Conservation (phyloP, 2,888 invertebrate genomes). For the Smittia aterrima region DNA sequence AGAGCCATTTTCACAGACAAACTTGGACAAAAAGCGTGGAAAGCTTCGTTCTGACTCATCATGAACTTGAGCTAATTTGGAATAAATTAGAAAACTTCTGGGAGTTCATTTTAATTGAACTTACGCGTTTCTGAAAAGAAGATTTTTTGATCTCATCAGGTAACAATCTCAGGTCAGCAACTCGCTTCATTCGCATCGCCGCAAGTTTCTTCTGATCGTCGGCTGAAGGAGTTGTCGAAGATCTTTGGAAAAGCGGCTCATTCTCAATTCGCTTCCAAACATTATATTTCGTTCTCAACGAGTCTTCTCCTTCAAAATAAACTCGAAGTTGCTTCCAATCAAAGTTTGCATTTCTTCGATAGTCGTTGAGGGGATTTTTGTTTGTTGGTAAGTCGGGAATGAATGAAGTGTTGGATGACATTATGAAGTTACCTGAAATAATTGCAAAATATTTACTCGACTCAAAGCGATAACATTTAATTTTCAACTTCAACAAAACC, state of each 20-base stretch:
- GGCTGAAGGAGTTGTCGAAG: constrained; percentile 60
- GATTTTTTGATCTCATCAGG: constrained; percentile 61
- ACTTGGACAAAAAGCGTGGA: constrained; percentile 67
- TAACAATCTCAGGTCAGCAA: constrained; percentile 65
- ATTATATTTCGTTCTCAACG: constrained; percentile 73
- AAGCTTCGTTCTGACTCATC: constrained; percentile 74
- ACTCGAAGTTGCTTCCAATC: constrained; percentile 83
- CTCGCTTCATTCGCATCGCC: constrained; percentile 66
- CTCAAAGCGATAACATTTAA: neutral
- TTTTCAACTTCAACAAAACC: too few relatives aligned
- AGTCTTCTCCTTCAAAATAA: constrained; percentile 74
- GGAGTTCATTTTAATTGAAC: constrained; percentile 45
- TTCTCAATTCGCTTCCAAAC: constrained; percentile 75
- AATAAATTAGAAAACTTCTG: too few relatives aligned
- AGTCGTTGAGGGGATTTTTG: constrained; percentile 73
- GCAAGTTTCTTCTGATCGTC: constrained; percentile 73
- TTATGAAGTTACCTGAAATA: neutral
- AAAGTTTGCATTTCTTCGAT: constrained; percentile 76
- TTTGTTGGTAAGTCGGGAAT: constrained; percentile 62
- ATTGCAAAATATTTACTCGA: neutral
- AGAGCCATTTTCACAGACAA: constrained; percentile 76
- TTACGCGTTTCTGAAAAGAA: constrained; percentile 64
- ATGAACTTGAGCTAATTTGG: constrained; percentile 64
- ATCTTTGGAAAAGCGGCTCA: constrained; percentile 74
- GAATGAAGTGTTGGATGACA: constrained; percentile 58